Percentiles rank a stretch among this genome's conserved stretches.
These are phyloP conservation scores for Bathynomus jamesi DNA, from an alignment of 1,140 invertebrate species.

Conservation along the genomic window DNA sequence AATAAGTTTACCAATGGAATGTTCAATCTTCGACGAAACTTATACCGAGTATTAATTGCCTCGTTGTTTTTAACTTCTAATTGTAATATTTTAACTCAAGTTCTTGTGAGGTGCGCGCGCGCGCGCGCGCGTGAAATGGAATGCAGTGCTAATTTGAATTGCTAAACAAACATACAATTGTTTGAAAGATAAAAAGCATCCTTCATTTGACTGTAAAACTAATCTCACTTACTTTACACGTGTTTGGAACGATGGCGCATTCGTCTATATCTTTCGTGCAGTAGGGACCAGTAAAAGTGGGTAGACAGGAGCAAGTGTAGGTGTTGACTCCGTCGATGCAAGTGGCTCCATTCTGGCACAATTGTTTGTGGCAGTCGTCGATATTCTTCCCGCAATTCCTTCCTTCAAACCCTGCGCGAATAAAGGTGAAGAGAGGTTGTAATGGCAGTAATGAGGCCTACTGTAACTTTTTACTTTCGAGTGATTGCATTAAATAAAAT, in stretches of 20 bases:
- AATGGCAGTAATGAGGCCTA: too few species aligned
- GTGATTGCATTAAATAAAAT: too few species aligned
- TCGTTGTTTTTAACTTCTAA: too few species aligned
- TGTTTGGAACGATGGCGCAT: constrained; percentile 54
- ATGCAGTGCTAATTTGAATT: background rate
- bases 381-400: constrained; percentile 62
- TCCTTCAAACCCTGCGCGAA: constrained; percentile 66
- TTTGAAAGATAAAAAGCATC: too few species aligned
- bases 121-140: background rate
- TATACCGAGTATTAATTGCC: too few species aligned
- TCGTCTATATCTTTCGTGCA: constrained; percentile 53
- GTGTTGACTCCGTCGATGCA: constrained; percentile 78
- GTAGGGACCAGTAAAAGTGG: constrained; percentile 73
- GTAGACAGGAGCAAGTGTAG: constrained; percentile 79
- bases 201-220: background rate
- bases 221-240: constrained; percentile 56
- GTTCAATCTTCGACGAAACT: too few species aligned
- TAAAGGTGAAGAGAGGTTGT: too few species aligned
- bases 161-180: too few species aligned
- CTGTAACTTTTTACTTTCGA: too few species aligned
- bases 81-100: too few species aligned
- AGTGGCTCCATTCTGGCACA: constrained; percentile 82
- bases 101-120: too few species aligned
- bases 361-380: constrained; percentile 79
- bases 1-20: too few species aligned